Evolutionary conservation across 1,140 invertebrate genomes (phyloP), one percentile per base, ranked within the genome.

Genomic region (Solenopsis invicta): DNA sequence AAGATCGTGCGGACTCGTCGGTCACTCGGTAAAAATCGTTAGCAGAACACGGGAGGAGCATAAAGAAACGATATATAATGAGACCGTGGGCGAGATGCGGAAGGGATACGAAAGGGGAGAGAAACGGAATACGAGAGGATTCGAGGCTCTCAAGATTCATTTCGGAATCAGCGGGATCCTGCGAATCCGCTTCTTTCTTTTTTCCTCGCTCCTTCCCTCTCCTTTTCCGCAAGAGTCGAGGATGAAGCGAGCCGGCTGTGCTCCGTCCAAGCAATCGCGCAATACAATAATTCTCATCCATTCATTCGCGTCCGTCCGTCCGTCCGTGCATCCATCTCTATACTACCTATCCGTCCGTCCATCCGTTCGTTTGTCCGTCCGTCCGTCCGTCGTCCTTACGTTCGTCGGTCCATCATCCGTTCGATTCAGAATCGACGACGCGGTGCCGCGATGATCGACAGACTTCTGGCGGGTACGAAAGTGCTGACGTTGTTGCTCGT

Each of bases 381-480:
- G 29, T 29, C 41, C 80, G 76, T 78, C 48, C 62, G 50, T 41
- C 59, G 45, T 61, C 34, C 64, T 72, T 52, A n/a, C 66, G 37
- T 77, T 12, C 66, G 78, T 82, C 67, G n/a, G 80, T 82, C 67
- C 24, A 61, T 77, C 75, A 77, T 80, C 75, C 87, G 89, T 90
- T 85, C 77, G 72, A 88, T 87, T 92, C 93, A 93, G 88, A 94
- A 93, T 87, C 93, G 94, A 90, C 93, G 94, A 90, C 93, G 91
- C 78, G 77, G 77, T 54, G 93, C 92, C 88, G 90, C 90, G 81
- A 94, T 92, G 88, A 94, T 90, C 89, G 94, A 92, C 88, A 93
- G 91, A 91, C 93, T 94, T 88, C 91, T 90, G 89, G 91, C 89
- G 77, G 93, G 91, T 92, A 91, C 91, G 88, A 93, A 92, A 90